These are phyloP conservation scores for Dicentrarchus labrax DNA, from an alignment of 2,113 vertebrate species.

Conservation along the genomic window DNA sequence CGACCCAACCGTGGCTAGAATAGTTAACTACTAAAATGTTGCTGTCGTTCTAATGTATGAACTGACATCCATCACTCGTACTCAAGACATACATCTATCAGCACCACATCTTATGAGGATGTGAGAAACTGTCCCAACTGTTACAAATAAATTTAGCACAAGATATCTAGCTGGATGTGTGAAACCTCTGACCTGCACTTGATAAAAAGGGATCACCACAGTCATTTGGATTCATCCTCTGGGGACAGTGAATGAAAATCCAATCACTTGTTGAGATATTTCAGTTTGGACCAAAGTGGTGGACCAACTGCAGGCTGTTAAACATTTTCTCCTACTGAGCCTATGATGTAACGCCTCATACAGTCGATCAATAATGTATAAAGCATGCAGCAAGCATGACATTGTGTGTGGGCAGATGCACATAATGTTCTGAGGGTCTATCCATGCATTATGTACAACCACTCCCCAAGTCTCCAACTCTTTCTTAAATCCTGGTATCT, in stretches of 20 bases:
- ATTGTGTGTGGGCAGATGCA: conserved; percentile 30
- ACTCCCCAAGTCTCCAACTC: too few species aligned
- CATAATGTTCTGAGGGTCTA: not conserved
- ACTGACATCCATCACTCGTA: not conserved
- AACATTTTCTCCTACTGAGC: not conserved
- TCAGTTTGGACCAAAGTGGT: not conserved
- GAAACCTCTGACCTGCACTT: not conserved
- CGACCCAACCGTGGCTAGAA: too few species aligned
- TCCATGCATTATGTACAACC: conserved; percentile 1
- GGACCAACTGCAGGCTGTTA: not conserved
- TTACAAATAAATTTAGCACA: not conserved
- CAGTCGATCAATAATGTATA: conserved; percentile 17
- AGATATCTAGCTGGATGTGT: not conserved
- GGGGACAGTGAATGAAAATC: not conserved
- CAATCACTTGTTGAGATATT: not conserved
- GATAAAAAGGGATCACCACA: not conserved
- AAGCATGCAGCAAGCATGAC: not conserved
- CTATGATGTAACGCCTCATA: conserved; percentile 7
- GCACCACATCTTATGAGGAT: not conserved
- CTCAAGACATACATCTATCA: not conserved
- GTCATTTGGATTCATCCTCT: not conserved
- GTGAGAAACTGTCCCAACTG: not conserved
- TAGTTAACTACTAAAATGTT: too few species aligned
- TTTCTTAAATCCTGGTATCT: not conserved
- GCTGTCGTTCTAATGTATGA: not conserved